These are phyloP conservation scores for Meriones unguiculatus DNA, from an alignment of 2,113 vertebrate genomes.

Conservation along the genomic window DNA sequence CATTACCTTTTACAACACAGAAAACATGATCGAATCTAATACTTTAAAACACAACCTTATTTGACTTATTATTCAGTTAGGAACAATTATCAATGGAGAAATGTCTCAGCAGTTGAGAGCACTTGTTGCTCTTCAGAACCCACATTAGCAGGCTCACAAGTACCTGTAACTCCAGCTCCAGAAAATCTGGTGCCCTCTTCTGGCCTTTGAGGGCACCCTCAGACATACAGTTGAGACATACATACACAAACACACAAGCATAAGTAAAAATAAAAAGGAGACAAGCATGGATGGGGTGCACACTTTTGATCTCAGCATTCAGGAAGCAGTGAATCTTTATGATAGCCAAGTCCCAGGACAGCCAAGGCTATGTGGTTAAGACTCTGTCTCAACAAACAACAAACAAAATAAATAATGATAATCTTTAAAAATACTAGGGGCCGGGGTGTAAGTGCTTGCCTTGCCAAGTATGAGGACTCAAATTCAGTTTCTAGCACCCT, in stretches of 20 bases:
- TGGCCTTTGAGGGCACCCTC: background rate
- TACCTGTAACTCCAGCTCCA: background rate
- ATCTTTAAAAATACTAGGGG: background rate
- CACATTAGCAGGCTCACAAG: background rate
- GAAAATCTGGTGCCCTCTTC: background rate
- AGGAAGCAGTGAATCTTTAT: background rate
- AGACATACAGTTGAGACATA: background rate
- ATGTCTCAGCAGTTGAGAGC: background rate
- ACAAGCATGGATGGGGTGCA: background rate
- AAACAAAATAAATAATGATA: background rate
- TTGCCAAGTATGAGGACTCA: background rate
- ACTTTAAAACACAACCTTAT: constrained; percentile 37
- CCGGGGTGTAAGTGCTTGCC: background rate
- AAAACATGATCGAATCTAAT: background rate
- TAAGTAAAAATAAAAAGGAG: background rate
- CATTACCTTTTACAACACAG: background rate
- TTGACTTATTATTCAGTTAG: background rate
- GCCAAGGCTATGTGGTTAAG: background rate
- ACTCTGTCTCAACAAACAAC: background rate
- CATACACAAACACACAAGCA: background rate
- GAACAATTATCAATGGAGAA: background rate
- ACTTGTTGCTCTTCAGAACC: background rate
- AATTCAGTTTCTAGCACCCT: background rate
- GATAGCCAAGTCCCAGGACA: background rate
- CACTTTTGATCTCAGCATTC: background rate